These are phyloP conservation scores for Platycheirus albimanus DNA, from an alignment of 2,888 invertebrate species.

Conservation along the genomic window DNA sequence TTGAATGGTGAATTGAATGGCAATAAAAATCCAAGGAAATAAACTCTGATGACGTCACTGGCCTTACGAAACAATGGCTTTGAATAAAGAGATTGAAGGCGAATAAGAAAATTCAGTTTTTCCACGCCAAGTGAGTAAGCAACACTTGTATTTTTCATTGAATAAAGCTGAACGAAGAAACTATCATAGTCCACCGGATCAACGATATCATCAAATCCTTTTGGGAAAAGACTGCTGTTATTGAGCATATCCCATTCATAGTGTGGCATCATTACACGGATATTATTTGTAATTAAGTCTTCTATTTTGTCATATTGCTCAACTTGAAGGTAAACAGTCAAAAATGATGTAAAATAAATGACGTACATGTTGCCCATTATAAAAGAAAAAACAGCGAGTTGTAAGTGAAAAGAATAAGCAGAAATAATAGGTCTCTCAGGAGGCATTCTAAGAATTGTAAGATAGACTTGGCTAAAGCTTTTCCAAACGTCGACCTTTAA, in stretches of 20 bases:
- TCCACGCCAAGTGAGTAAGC: neutral
- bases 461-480: neutral
- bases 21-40: neutral
- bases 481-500: neutral
- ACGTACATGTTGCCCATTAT: conserved; percentile 24
- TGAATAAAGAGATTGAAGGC: neutral
- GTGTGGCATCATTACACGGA: no score
- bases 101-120: neutral
- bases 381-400: conserved; percentile 18
- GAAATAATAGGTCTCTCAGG: neutral
- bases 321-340: conserved; percentile 24
- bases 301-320: conserved; percentile 20
- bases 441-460: neutral
- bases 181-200: neutral
- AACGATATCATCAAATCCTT: neutral
- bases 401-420: neutral
- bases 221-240: neutral
- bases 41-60: neutral
- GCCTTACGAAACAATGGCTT: neutral
- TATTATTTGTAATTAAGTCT: neutral
- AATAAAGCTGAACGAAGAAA: neutral
- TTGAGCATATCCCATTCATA: no score
- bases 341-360: conserved; percentile 31
- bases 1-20: neutral
- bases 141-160: neutral